A percentile compares a stretch with the other conserved stretches of the same genome.
Evolutionary conservation across 2,888 invertebrate genomes (phyloP).

Genomic region (Tenodera sinensis): DNA sequence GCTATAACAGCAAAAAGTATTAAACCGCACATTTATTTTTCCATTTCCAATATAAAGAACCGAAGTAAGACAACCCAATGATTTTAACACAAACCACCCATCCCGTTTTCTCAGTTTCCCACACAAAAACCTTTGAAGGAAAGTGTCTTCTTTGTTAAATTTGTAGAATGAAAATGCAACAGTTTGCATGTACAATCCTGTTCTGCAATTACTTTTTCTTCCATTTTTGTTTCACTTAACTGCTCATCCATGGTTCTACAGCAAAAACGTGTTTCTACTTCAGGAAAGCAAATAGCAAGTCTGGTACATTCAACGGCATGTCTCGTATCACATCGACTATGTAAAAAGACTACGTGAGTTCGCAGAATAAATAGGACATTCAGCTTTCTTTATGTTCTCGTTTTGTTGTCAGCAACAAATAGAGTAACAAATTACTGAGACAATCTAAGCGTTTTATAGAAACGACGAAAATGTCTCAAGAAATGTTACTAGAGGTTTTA

Average conservation of each 20-base stretch:
- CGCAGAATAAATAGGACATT: background rate
- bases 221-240: background rate
- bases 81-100: too few relatives aligned
- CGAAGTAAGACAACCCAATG: too few relatives aligned
- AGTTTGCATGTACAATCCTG: background rate
- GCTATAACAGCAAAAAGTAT: too few relatives aligned
- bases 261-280: background rate
- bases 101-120: background rate
- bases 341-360: background rate
- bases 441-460: background rate
- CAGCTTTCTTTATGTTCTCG: background rate
- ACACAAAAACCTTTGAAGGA: background rate
- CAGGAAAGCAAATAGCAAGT: background rate
- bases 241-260: background rate
- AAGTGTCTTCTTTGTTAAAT: background rate
- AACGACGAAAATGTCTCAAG: background rate
- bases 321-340: background rate
- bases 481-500: too few relatives aligned
- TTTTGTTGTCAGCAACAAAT: background rate
- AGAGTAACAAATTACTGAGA: background rate
- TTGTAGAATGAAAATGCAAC: background rate
- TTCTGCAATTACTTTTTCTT: background rate
- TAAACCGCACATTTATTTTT: too few relatives aligned
- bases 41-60: too few relatives aligned
- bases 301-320: background rate